A percentile compares a stretch with the other conserved stretches of the same genome.
These are phyloP conservation scores for Dilophus febrilis DNA, from an alignment of 2,888 invertebrate species.

Conservation along the genomic window DNA sequence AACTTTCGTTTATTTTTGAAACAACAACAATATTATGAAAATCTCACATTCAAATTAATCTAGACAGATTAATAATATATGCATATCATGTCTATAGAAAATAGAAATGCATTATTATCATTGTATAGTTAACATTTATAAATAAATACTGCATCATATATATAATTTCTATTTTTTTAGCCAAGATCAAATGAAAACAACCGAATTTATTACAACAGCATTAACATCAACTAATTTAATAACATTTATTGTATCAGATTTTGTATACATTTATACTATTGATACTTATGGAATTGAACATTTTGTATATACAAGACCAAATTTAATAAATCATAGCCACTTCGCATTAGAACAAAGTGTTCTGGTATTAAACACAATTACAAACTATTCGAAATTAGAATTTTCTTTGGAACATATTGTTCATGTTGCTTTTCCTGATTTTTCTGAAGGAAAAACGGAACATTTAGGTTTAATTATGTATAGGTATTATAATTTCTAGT, in stretches of 20 bases:
- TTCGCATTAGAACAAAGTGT: slow-evolving; percentile 40
- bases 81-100: no score
- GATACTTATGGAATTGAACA: slow-evolving; percentile 27
- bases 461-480: slow-evolving; percentile 40
- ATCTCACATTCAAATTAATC: no score
- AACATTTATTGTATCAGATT: slow-evolving; percentile 56
- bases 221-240: slow-evolving; percentile 63
- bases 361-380: slow-evolving; percentile 33
- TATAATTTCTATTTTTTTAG: no score
- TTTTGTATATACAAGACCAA: slow-evolving; percentile 19
- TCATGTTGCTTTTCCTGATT: slow-evolving; percentile 58
- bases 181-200: slow-evolving; percentile 30
- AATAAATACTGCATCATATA: no score
- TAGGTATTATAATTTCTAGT: no score
- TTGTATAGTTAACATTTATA: no score
- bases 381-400: slow-evolving; percentile 25
- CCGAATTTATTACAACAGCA: slow-evolving; percentile 28
- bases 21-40: no score
- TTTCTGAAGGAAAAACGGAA: slow-evolving; percentile 56
- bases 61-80: no score
- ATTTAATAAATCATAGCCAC: slow-evolving; percentile 25
- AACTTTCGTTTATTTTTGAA: no score
- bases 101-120: no score
- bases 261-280: slow-evolving; percentile 27
- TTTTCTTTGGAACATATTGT: slow-evolving; percentile 32